Evolutionary conservation across 2,888 invertebrate species (phyloP), one percentile per base, ranked within the genome.

Genomic region (Nudaria mundana): DNA sequence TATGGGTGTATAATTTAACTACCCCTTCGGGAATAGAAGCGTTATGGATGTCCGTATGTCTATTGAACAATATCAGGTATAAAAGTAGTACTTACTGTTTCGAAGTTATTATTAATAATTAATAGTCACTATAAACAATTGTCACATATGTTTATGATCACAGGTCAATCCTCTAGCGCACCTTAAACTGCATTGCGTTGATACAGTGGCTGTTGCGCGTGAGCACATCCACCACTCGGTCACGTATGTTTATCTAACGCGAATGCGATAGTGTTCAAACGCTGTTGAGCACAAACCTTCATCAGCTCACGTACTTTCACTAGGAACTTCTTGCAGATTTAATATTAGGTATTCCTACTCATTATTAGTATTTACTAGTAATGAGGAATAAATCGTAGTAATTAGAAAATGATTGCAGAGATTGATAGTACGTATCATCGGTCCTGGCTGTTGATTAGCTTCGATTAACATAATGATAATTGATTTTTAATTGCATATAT

Each of bases 271-370:
- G 30, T 44, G 44, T 40, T 37, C 37, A 56, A 48, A 53, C 56
- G 63, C 38, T 51, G 30, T 30, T 30, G 38, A 32, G 35, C 41
- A 24, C 26, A 42, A 40, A 48, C 48, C 56, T 57, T 59, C 44
- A 51, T n/a, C n/a, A n/a, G n/a, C n/a, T 55, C 68, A 69, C 68
- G 67, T 68, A 66, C 57, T 63, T 61, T 66, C 66, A 54, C 56
- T 44, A 6, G 18, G 16, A 18, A 18, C n/a, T 18, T 12, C 24
- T 12, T 12, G 13, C 32, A 32, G 22, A 22, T 18, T 37, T 26
- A 12, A n/a, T n/a, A n/a, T 12, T 24, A 12, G 26, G 12, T 12
- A 25, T 34, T 34, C 25, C 26, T 11, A 34, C 12, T 34, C 25
- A 34, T 26, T 25, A 25, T n/a, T 3, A 12, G 16, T n/a, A 26